phyloP scores from a whole-genome alignment of 2,113 vertebrate genomes.

The Phylloscopus trochiloides region DNA sequence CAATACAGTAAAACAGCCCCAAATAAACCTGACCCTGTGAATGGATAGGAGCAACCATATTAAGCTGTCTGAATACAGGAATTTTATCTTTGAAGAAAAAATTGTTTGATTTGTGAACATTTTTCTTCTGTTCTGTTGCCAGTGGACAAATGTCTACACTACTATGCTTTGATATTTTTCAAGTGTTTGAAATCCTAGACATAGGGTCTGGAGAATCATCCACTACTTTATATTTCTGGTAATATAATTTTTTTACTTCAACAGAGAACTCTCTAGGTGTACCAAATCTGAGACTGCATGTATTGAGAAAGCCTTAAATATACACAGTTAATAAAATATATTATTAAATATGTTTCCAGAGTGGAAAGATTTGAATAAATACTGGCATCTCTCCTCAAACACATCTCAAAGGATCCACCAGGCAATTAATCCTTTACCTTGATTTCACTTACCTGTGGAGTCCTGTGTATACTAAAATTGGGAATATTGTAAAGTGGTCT shows the following conservation, averaged over 20 bases:
- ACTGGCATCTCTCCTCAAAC: neutral
- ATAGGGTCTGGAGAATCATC: neutral
- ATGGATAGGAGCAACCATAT: neutral
- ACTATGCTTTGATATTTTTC: neutral
- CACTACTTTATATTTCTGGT: neutral
- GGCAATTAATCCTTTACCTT: slow-evolving; percentile 14
- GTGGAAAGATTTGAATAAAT: neutral
- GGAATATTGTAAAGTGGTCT: neutral
- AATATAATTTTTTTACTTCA: neutral
- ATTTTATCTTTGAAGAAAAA: slow-evolving; percentile 13
- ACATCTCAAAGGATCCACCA: neutral
- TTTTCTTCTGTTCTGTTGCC: neutral
- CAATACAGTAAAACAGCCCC: neutral
- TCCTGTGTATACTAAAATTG: neutral
- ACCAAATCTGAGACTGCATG: neutral
- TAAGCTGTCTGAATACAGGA: neutral
- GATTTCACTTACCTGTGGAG: neutral
- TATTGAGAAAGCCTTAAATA: neutral
- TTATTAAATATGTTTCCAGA: neutral
- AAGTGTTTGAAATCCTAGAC: neutral
- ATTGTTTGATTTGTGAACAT: slow-evolving; percentile 5
- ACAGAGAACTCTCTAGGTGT: neutral
- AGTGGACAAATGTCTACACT: neutral
- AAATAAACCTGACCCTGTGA: neutral
- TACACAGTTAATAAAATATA: neutral